Evolutionary conservation across 1,140 invertebrate species (phyloP), one percentile per base, ranked within the genome.

Genomic region (Chymomyza costata): DNA sequence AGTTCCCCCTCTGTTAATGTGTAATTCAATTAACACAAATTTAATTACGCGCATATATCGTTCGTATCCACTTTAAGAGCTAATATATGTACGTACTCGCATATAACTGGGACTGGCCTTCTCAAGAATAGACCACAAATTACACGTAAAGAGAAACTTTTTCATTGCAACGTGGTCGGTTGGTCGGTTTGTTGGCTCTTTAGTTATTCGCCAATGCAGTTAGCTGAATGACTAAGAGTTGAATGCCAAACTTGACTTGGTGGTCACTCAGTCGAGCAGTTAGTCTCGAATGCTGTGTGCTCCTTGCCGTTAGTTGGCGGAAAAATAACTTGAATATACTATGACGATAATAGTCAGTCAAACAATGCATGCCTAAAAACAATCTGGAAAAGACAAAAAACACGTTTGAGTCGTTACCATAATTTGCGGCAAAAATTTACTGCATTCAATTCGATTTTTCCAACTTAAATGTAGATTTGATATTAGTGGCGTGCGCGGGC

Each of bases 111-210:
- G 49, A 39, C 39, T 57, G 62, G 58, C 58, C 43, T 57, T 62
- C 21, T 17, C 48, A 58, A 61, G 55, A 45, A 19, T 48, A 40
- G 48, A 16, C 32, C 31, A 18, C 14, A 48, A 40, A 38, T 15
- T 38, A n/a, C n/a, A n/a, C n/a, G n/a, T n/a, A 31, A 46, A 54
- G 61, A 56, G 62, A 65, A 65, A 65, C 62, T 57, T 45, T 55
- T 55, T 40, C n/a, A 51, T 6, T 39, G 52, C 38, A 10, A 41
- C 31, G 31, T 31, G 17, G 15, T 34, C 14, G 8, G 28, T 15
- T 30, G 44, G 41, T 15, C 32, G 39, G 34, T 45, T 35, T 39
- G 53, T 48, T 21, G 14, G 28, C 48, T 40, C 21, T 25, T 25
- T 25, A 5, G 21, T 3, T 25, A 5, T 25, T 25, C n/a, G n/a